phyloP scores from a whole-genome alignment of 2,113 vertebrate species.

The Zosterops pallidus region DNA sequence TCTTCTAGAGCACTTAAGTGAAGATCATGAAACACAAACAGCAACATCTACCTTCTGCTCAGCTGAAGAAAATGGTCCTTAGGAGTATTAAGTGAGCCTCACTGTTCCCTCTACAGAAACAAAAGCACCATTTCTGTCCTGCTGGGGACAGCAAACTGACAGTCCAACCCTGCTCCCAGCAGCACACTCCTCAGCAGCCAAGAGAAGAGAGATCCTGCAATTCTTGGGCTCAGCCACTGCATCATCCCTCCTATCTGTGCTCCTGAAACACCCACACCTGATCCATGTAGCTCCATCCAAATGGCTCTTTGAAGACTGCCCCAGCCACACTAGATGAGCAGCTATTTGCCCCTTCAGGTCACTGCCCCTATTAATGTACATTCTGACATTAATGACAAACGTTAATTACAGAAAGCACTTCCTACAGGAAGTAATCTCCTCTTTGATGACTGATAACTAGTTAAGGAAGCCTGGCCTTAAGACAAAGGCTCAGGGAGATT shows the following conservation, averaged over 20 bases:
- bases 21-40: not conserved
- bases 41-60: not conserved
- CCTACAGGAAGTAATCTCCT: constrained; percentile 68
- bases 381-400: constrained; percentile 25
- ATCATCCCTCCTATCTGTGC: not conserved
- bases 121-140: not conserved
- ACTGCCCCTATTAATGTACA: constrained; percentile 18
- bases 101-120: not conserved
- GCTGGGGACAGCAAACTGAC: not conserved
- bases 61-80: not conserved
- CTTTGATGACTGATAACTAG: constrained; percentile 59
- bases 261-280: not conserved
- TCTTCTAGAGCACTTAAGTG: not conserved
- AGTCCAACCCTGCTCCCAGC: not conserved
- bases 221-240: not conserved
- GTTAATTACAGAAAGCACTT: constrained; percentile 66
- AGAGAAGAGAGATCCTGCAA: not conserved
- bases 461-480: constrained; percentile 58
- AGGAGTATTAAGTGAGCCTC: not conserved
- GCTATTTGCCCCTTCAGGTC: constrained; percentile 57
- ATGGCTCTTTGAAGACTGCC: constrained; percentile 17
- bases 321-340: constrained; percentile 28
- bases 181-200: not conserved
- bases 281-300: not conserved
- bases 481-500: constrained; percentile 55